phyloP scores from a whole-genome alignment of 2,113 vertebrate genomes.

The Dromiciops gliroides region DNA sequence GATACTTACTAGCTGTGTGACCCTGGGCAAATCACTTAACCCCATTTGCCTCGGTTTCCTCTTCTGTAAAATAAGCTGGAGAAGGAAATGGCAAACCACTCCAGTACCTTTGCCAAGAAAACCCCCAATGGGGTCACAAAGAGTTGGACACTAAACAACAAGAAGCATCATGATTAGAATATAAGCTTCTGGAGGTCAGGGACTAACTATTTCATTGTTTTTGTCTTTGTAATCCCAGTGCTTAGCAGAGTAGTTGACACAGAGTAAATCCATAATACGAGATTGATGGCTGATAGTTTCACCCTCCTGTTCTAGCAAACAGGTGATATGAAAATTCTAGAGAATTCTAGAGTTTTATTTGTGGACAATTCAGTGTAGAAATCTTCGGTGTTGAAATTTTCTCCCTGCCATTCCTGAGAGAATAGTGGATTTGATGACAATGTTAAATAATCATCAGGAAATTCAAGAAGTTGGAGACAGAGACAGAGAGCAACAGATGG shows the following conservation, averaged over 20 bases:
- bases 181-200: background rate
- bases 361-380: background rate
- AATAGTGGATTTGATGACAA: background rate
- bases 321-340: background rate
- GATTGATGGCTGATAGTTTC: background rate
- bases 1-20: background rate
- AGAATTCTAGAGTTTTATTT: background rate
- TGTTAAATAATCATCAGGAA: background rate
- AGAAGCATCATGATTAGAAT: background rate
- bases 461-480: background rate
- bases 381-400: background rate
- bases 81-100: background rate
- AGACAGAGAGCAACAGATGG: background rate
- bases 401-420: background rate
- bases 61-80: background rate
- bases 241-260: background rate
- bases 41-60: background rate
- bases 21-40: background rate
- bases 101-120: background rate
- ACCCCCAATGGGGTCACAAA: background rate
- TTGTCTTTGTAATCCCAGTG: background rate
- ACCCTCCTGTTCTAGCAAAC: background rate
- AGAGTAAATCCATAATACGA: background rate
- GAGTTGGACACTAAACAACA: background rate
- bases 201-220: background rate